Conservation (phyloP, 2,113 vertebrate genomes). For the Potamarius usumacintae region DNA sequence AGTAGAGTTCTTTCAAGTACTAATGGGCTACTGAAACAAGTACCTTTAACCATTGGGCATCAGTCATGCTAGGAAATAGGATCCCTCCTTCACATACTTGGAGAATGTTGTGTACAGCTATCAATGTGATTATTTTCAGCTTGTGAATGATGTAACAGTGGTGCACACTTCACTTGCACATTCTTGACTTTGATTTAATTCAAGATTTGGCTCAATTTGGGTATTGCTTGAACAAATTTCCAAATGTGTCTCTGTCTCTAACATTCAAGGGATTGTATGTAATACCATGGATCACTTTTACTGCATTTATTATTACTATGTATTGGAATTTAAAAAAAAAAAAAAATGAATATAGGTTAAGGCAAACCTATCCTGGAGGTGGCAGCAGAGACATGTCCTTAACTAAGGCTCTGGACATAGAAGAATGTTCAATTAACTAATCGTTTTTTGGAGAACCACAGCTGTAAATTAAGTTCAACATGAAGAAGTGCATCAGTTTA, state of each 20-base stretch:
- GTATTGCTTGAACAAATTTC: conserved; percentile 27
- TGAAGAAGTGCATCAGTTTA: background rate
- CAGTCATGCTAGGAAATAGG: background rate
- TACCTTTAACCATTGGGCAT: conserved; percentile 10
- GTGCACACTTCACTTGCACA: conserved; percentile 1
- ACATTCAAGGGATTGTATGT: background rate
- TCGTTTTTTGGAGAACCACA: background rate
- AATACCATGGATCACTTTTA: background rate
- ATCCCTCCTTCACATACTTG: conserved; percentile 16
- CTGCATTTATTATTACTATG: background rate
- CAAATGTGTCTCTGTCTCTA: background rate
- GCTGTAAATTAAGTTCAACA: background rate
- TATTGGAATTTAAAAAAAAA: background rate
- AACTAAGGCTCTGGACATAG: background rate
- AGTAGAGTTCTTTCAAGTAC: background rate
- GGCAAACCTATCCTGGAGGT: conserved; percentile 17
- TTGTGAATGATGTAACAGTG: conserved; percentile 20
- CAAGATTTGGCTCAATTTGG: background rate
- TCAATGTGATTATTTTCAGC: conserved; percentile 24
- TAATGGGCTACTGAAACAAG: background rate
- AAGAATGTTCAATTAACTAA: background rate
- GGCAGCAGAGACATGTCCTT: conserved; percentile 9
- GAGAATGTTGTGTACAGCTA: conserved; percentile 15
- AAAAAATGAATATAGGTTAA: background rate
- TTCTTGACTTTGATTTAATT: background rate